A percentile compares a stretch with the other conserved stretches of the same genome.
These are phyloP conservation scores for Brachypalpus laphriformis DNA, from an alignment of 2,888 invertebrate species.

Conservation along the genomic window DNA sequence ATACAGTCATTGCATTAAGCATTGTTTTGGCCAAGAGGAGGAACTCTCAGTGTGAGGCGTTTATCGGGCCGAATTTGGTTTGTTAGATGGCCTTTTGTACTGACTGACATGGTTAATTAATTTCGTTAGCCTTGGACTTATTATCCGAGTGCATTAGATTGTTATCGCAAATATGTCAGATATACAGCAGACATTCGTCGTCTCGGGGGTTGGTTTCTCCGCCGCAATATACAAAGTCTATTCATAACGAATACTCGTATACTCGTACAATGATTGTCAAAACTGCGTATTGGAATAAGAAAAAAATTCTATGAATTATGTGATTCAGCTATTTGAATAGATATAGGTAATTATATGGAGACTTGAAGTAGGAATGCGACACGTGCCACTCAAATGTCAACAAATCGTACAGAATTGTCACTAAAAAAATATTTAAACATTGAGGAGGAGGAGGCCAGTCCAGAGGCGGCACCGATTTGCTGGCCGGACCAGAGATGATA, in stretches of 20 bases:
- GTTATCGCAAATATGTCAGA: constrained; percentile 16
- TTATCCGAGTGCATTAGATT: constrained; percentile 42
- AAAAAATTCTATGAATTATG: not conserved
- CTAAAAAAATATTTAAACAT: too few relatives aligned
- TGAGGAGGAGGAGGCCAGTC: too few relatives aligned
- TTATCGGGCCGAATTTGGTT: constrained; percentile 3
- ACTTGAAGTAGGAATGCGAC: not conserved
- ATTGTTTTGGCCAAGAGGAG: not conserved
- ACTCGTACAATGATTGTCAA: not conserved
- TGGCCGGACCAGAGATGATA: too few relatives aligned
- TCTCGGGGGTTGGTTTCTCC: not conserved
- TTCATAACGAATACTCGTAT: not conserved
- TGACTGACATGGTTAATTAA: constrained; percentile 32
- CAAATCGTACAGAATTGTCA: not conserved
- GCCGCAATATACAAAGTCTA: not conserved
- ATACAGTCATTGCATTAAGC: not conserved
- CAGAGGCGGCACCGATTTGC: too few relatives aligned
- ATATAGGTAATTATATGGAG: not conserved
- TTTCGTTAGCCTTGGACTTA: constrained; percentile 38
- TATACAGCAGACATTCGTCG: not conserved
- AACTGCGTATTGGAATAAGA: not conserved
- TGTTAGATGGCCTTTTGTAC: constrained; percentile 18
- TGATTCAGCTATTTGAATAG: not conserved
- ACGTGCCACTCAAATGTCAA: not conserved
- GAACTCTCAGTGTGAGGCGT: not conserved